Conservation (phyloP, 2,888 invertebrate species). For the Heliconius ismenius region DNA sequence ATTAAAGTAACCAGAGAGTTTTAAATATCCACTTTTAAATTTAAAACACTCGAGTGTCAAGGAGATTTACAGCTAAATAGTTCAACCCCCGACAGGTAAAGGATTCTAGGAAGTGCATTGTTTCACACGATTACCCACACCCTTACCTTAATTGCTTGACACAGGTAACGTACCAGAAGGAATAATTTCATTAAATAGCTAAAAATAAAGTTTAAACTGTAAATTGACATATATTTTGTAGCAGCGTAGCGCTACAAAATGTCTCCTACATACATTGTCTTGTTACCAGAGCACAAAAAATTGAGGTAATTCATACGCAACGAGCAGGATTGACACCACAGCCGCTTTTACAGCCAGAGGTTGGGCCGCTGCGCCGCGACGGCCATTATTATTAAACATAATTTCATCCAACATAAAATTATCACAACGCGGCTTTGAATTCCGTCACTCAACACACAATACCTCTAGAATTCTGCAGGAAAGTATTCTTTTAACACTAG, state of each 20-base stretch:
- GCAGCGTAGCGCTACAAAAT: not conserved
- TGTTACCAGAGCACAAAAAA: not conserved
- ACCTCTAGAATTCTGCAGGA: too few relatives aligned
- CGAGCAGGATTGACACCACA: not conserved
- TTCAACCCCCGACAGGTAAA: slow-evolving; percentile 52
- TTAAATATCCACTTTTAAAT: not conserved
- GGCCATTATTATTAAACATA: not conserved
- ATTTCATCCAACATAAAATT: not conserved
- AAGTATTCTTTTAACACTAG: too few relatives aligned
- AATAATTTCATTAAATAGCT: not conserved
- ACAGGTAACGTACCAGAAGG: slow-evolving; percentile 1
- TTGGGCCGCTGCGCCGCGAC: not conserved
- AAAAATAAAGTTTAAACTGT: not conserved
- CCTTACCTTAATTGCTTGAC: slow-evolving; percentile 25
- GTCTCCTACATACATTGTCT: not conserved
- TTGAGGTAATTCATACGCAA: not conserved
- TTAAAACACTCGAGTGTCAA: not conserved
- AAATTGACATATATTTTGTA: not conserved
- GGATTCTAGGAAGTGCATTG: slow-evolving; percentile 57
- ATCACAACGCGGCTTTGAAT: too few relatives aligned
- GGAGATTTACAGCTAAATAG: slow-evolving; percentile 15
- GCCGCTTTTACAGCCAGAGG: not conserved
- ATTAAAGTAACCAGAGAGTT: not conserved
- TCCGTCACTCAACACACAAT: too few relatives aligned
- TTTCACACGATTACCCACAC: slow-evolving; percentile 53